A percentile compares a stretch with the other conserved stretches of the same genome.
phyloP scores from a whole-genome alignment of 2,888 invertebrate genomes.

The Linyphia triangularis region DNA sequence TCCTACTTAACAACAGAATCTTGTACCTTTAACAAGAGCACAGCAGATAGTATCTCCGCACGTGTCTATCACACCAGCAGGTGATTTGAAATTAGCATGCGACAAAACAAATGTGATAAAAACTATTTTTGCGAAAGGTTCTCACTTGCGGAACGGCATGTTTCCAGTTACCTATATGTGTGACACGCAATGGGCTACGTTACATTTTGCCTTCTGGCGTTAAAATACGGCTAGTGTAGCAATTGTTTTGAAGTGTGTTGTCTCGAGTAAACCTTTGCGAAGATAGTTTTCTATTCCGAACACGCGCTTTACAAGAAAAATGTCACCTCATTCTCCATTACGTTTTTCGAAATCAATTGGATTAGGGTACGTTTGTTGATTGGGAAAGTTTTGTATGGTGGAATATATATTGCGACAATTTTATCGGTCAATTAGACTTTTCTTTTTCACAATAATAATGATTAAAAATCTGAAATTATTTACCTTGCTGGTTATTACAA shows the following conservation, averaged over 20 bases:
- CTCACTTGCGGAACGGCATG: slow-evolving; percentile 55
- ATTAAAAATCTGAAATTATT: no score
- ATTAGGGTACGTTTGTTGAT: background rate
- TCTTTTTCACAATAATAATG: no score
- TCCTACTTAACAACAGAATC: slow-evolving; percentile 48
- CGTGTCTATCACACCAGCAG: slow-evolving; percentile 31
- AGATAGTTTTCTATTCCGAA: slow-evolving; percentile 14
- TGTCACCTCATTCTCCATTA: slow-evolving; percentile 7
- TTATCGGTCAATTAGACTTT: no score
- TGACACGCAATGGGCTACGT: slow-evolving; percentile 52
- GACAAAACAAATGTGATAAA: no score
- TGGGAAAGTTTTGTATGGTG: no score
- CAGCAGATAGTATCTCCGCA: slow-evolving; percentile 46
- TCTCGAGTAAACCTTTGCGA: background rate
- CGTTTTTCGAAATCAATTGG: background rate
- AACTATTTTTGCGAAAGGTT: slow-evolving; percentile 63
- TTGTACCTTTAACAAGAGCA: slow-evolving; percentile 53
- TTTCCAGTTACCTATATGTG: slow-evolving; percentile 12
- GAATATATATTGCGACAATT: no score
- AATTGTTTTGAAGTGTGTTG: slow-evolving; percentile 40
- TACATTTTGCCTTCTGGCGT: slow-evolving; percentile 34
- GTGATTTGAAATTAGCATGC: slow-evolving; percentile 53
- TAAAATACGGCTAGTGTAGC: slow-evolving; percentile 36
- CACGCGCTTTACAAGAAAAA: slow-evolving; percentile 26
- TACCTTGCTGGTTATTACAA: no score